These are phyloP conservation scores for Berghia stephanieae DNA, from an alignment of 1,140 invertebrate genomes.

Conservation along the genomic window DNA sequence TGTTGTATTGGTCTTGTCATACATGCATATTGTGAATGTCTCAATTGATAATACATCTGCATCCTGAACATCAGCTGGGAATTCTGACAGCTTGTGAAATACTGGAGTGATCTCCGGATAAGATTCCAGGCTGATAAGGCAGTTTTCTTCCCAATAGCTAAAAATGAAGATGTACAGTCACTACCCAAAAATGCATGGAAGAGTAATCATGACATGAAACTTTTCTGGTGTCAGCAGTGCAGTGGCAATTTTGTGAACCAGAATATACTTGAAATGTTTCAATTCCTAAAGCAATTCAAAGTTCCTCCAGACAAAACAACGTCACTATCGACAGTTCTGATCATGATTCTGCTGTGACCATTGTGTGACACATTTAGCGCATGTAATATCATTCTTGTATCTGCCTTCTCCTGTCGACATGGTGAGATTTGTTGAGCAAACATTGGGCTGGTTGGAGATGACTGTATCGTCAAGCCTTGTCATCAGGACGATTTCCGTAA, in stretches of 20 bases:
- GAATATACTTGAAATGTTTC: neutral
- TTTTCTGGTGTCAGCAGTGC: neutral
- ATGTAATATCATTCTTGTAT: neutral
- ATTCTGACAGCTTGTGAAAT: no score
- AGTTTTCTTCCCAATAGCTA: neutral
- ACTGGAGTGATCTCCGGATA: neutral
- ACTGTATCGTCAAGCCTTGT: neutral
- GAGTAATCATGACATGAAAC: neutral
- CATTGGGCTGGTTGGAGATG: neutral
- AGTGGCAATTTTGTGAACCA: neutral
- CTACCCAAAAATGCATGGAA: constrained; percentile 4
- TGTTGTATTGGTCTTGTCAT: neutral
- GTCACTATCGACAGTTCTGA: neutral
- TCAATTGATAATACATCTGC: no score
- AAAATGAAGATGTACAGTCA: neutral
- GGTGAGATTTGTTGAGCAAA: neutral
- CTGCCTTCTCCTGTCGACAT: constrained; percentile 1
- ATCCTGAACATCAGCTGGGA: no score
- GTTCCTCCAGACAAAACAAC: neutral
- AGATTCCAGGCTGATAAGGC: neutral
- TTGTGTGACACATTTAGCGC: neutral
- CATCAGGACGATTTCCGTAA: neutral
- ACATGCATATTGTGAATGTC: no score
- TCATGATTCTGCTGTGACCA: neutral
- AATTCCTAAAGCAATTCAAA: constrained; percentile 9